Percentiles rank a stretch among this genome's conserved stretches.
These are phyloP conservation scores for Cichladusa arquata DNA, from an alignment of 2,113 vertebrate genomes.

Conservation along the genomic window DNA sequence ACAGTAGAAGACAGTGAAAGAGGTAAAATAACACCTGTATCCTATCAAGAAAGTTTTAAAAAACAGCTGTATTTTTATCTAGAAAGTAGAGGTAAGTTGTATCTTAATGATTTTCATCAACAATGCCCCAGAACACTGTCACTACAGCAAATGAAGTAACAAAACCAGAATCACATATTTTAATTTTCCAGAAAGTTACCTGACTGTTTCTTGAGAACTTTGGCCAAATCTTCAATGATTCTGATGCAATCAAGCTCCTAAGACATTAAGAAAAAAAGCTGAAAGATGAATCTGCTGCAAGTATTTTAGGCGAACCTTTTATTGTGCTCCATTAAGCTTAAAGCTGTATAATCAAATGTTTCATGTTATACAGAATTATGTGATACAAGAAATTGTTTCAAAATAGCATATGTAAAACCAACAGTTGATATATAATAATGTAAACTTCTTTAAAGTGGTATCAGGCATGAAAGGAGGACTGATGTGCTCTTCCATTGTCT, in stretches of 20 bases:
- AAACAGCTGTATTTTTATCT: too few relatives aligned
- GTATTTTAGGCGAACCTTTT: not conserved
- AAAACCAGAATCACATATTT: not conserved
- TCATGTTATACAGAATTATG: not conserved
- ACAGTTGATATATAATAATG: not conserved
- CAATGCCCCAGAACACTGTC: not conserved
- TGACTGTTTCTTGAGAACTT: slow-evolving; percentile 86
- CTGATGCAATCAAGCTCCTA: slow-evolving; percentile 86
- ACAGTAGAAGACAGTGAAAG: too few relatives aligned
- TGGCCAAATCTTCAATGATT: slow-evolving; percentile 88
- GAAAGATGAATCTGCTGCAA: not conserved
- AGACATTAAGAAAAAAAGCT: not conserved
- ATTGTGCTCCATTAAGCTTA: not conserved
- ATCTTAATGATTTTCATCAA: not conserved
- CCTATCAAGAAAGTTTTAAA: too few relatives aligned
- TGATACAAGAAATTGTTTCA: not conserved
- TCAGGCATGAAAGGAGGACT: not conserved
- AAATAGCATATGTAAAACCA: not conserved
- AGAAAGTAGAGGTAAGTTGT: too few relatives aligned
- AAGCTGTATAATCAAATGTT: not conserved
- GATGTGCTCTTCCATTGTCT: not conserved
- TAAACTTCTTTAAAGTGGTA: not conserved
- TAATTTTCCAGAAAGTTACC: slow-evolving; percentile 71
- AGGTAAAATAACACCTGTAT: too few relatives aligned
- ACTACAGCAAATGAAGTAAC: not conserved